These are phyloP conservation scores for Channa maculata DNA, from an alignment of 2,113 vertebrate species.

Conservation along the genomic window DNA sequence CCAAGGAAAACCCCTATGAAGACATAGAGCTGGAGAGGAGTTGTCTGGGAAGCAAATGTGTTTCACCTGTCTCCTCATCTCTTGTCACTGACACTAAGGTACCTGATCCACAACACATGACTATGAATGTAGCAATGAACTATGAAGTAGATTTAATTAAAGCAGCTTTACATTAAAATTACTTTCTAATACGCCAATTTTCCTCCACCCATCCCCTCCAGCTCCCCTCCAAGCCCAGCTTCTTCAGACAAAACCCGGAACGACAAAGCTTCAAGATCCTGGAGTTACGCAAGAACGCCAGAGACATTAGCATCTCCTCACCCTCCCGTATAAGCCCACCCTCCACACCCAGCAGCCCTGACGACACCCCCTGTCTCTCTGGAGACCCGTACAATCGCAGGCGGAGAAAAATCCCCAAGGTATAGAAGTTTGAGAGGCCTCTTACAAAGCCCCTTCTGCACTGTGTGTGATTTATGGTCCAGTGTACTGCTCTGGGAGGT, in stretches of 20 bases:
- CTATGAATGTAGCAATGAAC: background rate
- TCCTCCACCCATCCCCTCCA: slow-evolving; percentile 18
- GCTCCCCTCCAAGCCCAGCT: slow-evolving; percentile 88
- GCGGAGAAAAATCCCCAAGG: slow-evolving; percentile 95
- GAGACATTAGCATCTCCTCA: slow-evolving; percentile 87
- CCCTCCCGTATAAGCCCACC: slow-evolving; percentile 93
- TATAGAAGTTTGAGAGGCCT: slow-evolving; percentile 63
- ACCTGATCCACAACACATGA: slow-evolving; percentile 10
- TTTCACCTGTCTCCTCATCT: slow-evolving; percentile 86
- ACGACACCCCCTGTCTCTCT: slow-evolving; percentile 92
- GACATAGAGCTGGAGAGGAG: slow-evolving; percentile 94
- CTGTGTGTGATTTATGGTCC: slow-evolving; percentile 45
- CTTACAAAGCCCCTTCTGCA: background rate
- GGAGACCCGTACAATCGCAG: slow-evolving; percentile 93
- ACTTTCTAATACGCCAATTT: background rate
- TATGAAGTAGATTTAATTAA: background rate
- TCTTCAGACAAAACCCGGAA: slow-evolving; percentile 94
- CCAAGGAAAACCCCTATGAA: slow-evolving; percentile 97
- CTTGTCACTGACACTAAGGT: slow-evolving; percentile 92
- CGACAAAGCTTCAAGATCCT: slow-evolving; percentile 93
- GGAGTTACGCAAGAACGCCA: slow-evolving; percentile 90
- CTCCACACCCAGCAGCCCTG: slow-evolving; percentile 96
- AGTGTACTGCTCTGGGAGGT: background rate
- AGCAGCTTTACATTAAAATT: background rate
- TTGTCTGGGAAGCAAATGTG: slow-evolving; percentile 90